Evolutionary conservation across 2,888 invertebrate genomes (phyloP).

Genomic region (Timema podura): DNA sequence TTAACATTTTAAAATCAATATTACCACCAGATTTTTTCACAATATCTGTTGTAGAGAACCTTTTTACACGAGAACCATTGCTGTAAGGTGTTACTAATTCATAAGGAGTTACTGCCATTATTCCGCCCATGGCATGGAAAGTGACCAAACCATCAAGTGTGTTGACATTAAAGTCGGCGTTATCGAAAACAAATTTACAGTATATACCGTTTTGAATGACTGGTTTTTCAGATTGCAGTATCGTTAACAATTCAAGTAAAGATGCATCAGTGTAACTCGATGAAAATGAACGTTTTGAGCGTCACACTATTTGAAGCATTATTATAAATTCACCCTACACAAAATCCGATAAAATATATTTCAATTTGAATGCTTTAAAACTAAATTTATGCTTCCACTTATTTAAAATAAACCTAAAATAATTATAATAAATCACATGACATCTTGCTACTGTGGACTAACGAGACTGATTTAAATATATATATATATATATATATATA

Average conservation of each 20-base stretch:
- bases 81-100: neutral
- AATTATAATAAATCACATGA: too few relatives aligned
- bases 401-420: too few relatives aligned
- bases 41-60: neutral
- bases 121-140: conserved; percentile 1
- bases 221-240: neutral
- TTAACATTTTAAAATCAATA: neutral
- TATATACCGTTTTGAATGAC: neutral
- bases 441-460: too few relatives aligned
- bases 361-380: too few relatives aligned
- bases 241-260: neutral
- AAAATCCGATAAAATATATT: too few relatives aligned
- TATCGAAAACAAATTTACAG: neutral
- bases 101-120: neutral
- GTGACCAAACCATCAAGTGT: neutral
- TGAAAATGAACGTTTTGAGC: too few relatives aligned
- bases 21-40: neutral
- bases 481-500: too few relatives aligned
- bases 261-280: too few relatives aligned
- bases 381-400: too few relatives aligned
- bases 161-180: conserved; percentile 9
- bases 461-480: too few relatives aligned
- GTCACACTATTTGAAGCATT: too few relatives aligned
- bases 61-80: neutral
- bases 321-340: too few relatives aligned